These are phyloP conservation scores for Boulengeromyrus knoepffleri DNA, from an alignment of 2,113 vertebrate species.

Conservation along the genomic window DNA sequence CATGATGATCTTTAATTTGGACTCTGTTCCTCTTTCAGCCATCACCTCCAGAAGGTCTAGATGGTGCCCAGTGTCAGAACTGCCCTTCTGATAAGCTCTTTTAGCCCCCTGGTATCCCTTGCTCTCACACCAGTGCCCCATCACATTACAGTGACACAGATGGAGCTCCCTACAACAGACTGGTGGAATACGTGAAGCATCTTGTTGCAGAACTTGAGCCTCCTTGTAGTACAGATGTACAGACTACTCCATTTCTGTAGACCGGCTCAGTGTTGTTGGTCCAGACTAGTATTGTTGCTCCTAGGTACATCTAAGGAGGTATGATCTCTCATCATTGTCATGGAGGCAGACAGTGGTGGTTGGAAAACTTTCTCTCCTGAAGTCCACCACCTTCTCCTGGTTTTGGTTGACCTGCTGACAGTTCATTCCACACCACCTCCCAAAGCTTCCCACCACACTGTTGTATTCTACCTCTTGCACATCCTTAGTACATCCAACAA, in stretches of 20 bases:
- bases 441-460: background rate
- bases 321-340: background rate
- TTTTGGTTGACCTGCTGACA: background rate
- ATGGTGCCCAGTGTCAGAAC: background rate
- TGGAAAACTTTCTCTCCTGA: background rate
- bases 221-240: background rate
- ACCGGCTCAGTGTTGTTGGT: background rate
- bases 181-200: background rate
- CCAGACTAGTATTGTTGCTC: background rate
- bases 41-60: background rate
- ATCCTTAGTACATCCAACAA: background rate
- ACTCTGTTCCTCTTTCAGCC: background rate
- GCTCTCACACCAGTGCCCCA: background rate
- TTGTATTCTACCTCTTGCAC: background rate
- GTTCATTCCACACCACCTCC: background rate
- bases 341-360: background rate
- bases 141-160: background rate
- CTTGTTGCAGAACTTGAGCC: background rate
- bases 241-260: background rate
- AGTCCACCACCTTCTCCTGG: background rate
- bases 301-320: background rate
- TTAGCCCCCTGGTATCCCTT: background rate
- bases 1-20: background rate
- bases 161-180: background rate
- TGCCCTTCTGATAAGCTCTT: background rate